Base-by-base conservation (phyloP, 2,888 invertebrate genomes). In the Macrophya annulata region DNA sequence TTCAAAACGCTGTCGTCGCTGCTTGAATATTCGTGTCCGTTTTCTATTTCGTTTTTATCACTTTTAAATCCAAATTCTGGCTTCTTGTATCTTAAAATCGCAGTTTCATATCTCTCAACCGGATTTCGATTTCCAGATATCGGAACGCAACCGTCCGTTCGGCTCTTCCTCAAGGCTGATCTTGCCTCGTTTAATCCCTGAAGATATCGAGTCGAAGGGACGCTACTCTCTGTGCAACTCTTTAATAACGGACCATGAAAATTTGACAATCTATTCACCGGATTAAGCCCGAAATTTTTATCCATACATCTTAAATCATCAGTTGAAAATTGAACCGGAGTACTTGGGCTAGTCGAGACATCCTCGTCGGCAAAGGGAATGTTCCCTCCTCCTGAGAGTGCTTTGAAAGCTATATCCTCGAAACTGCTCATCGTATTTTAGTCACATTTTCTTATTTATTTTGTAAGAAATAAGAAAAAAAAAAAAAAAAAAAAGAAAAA, bases 1-100 rank as follows among this genome's bases (percentile, higher is more conserved):
- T 89, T 88, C 15, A 85, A 87, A 10, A 89, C 87, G 83, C 90
- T 90, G 84, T 92, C 92, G 85, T 92, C 92, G 85, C 91, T 91
- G 86, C 91, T 92, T 59, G 91, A 92, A 74, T 89, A 90, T 62
- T 87, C 89, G 82, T 88, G 88, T 21, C 86, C 89, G 62, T 62
- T 65, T 40, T 43, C 62, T 25, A 25, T 21, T 9, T n/a, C 55
- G 4, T n/a, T 37, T 37, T 79, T 21, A n/a, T 59, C 59, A 25
- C 25, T 25, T 31, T 40, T 31, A n/a, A 12, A 15, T 1, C 55
- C 55, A 3, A 55, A 89, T 45, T 71, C 48, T 25, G 89, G 85
- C 21, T 90, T 90, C 76, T 90, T 90, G 71, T 91, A 90, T 51
- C 88, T 90, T 31, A 86, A 72, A 84, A 89, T 83, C 2, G 89